Conservation (phyloP, 2,113 vertebrate species). For the Scortum barcoo region DNA sequence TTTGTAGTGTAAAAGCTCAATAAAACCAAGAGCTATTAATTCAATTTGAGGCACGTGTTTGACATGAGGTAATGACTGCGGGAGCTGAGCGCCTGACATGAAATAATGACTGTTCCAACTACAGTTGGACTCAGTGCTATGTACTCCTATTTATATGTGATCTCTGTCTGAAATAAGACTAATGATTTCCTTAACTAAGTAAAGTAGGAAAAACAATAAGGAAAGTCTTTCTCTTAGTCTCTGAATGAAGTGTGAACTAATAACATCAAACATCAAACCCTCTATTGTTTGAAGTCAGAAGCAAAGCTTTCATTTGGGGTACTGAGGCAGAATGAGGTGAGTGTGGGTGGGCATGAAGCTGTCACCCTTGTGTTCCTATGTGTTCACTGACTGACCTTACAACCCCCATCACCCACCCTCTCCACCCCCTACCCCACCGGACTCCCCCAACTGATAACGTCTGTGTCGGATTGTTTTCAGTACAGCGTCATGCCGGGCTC, state of each 20-base stretch:
- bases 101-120: constrained; percentile 65
- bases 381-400: not conserved
- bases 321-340: constrained; percentile 25
- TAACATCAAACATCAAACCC: constrained; percentile 28
- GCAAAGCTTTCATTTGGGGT: not conserved
- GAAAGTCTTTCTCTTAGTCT: not conserved
- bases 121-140: constrained; percentile 23
- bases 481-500: constrained; percentile 4
- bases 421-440: no score
- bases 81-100: constrained; percentile 60
- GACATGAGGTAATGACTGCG: constrained; percentile 77
- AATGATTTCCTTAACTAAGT: constrained; percentile 37
- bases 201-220: constrained; percentile 22
- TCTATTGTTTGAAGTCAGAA: constrained; percentile 11
- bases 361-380: constrained; percentile 13
- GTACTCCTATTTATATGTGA: constrained; percentile 38
- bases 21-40: constrained; percentile 76
- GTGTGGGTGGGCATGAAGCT: constrained; percentile 21
- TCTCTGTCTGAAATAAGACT: constrained; percentile 51
- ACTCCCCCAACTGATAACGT: not conserved
- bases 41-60: constrained; percentile 75
- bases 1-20: constrained; percentile 50
- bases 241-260: constrained; percentile 28
- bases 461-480: constrained; percentile 42
- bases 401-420: not conserved